Evolutionary conservation across 2,888 invertebrate species (phyloP), one percentile per base, ranked within the genome.

Genomic region (Chrysodeixis includens): DNA sequence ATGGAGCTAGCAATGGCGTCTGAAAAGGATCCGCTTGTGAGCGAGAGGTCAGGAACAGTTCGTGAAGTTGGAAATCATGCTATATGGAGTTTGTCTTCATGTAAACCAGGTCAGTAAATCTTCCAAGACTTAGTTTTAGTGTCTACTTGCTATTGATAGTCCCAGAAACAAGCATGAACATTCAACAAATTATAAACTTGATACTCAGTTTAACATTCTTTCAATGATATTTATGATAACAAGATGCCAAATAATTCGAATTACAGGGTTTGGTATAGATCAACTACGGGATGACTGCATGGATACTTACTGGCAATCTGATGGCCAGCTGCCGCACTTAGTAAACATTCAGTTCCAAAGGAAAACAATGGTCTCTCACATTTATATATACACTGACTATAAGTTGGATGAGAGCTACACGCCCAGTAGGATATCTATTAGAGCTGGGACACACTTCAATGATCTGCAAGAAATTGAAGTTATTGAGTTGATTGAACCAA

Each of bases 281-380:
- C 99, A 99, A 87, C 92, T 99, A 51, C 95, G 99, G 74, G 99
- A 99, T 91, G 98, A 99, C 87, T 98, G 98, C 73, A 97, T 98
- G 92, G 99, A 99, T 80, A 99, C 99, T 3, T 99, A 99, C 90
- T 99, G 99, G 99, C 99, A 99, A 90, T 99, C 99, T 0, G 99
- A 99, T 92, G 99, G 99, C 0, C 99, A 99, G 80, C 96, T 99
- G 71, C 99, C 99, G 3, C 99, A 99, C 92, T 95, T 99, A 74
- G 99, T 99, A 0, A 99, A 99, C 87, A 98, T 99, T 75, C 99
- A 99, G 86, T 99, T 99, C 88, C 97, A 98, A 85, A 96, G 98
- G 74, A 99, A 99, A 93, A 99, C 99, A 0, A 98, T 98, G 75
- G 97, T 99, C 10, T 97, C 98, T 56, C 98, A 99, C 91, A 98